phyloP scores from a whole-genome alignment of 2,113 vertebrate species.

The Electrona antarctica region DNA sequence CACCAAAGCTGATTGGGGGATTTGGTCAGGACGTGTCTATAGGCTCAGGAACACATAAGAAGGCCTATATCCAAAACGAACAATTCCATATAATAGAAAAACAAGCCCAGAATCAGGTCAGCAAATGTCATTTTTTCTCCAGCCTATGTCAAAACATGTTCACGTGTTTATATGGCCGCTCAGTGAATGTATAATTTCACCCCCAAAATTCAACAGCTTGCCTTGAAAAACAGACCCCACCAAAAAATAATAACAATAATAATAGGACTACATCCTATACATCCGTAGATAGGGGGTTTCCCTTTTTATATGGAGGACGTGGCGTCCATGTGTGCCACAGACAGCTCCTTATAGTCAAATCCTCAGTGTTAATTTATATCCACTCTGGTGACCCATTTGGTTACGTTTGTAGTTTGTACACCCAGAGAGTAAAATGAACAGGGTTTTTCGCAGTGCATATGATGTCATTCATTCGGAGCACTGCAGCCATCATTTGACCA shows the following conservation, averaged over 20 bases:
- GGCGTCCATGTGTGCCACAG: no score
- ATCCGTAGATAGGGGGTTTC: conserved; percentile 71
- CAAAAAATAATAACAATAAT: neutral
- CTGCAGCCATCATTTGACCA: conserved; percentile 49
- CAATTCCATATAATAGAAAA: no score
- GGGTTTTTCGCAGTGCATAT: conserved; percentile 35
- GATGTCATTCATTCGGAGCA: conserved; percentile 60
- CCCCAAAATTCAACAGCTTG: conserved; percentile 21
- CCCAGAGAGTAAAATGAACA: no score
- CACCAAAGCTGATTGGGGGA: no score
- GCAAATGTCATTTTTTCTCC: neutral
- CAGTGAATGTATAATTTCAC: conserved; percentile 51
- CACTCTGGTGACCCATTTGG: no score
- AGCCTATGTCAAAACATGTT: conserved; percentile 9
- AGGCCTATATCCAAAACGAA: no score
- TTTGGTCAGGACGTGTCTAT: no score
- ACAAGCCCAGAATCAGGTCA: conserved; percentile 9
- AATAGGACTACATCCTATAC: conserved; percentile 20
- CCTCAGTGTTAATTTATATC: no score
- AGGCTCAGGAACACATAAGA: no score
- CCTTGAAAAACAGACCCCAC: conserved; percentile 7
- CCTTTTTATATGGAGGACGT: no score
- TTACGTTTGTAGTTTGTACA: no score
- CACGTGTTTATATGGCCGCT: conserved; percentile 43
- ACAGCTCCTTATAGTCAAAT: no score